Percentiles rank a stretch among this genome's conserved stretches.
Evolutionary conservation across 2,797 vertebrate species (phyloP).

Genomic region (Tenualosa thibaudeaui): DNA sequence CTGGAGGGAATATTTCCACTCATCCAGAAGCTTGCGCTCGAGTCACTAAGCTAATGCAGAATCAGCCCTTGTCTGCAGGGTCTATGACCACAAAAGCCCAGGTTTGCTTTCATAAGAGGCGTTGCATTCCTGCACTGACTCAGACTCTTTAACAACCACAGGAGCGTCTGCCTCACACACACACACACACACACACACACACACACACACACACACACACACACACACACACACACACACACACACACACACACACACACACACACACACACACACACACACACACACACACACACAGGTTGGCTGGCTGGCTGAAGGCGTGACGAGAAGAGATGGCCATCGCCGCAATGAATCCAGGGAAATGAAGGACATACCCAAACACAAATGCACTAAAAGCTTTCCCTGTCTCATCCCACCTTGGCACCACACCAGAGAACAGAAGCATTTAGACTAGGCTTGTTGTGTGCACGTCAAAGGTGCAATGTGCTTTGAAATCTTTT

Average conservation of each 20-base stretch:
- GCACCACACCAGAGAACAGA: not conserved
- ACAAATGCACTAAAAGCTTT: not conserved
- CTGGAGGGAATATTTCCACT: not conserved
- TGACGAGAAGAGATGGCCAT: not conserved
- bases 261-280: constrained; percentile 10
- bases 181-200: not conserved
- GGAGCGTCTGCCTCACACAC: not conserved
- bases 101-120: not conserved
- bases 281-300: not conserved
- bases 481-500: not conserved
- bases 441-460: not conserved
- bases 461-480: not conserved
- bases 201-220: not conserved
- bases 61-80: not conserved
- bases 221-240: not conserved
- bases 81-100: not conserved
- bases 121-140: not conserved
- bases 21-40: not conserved
- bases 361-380: not conserved
- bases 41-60: not conserved
- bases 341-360: not conserved
- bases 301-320: not conserved
- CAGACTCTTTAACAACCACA: not conserved
- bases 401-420: not conserved
- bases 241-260: not conserved